Base-by-base conservation (phyloP, 1,140 invertebrate species). In the silkworm (Bombyx mori) region DNA sequence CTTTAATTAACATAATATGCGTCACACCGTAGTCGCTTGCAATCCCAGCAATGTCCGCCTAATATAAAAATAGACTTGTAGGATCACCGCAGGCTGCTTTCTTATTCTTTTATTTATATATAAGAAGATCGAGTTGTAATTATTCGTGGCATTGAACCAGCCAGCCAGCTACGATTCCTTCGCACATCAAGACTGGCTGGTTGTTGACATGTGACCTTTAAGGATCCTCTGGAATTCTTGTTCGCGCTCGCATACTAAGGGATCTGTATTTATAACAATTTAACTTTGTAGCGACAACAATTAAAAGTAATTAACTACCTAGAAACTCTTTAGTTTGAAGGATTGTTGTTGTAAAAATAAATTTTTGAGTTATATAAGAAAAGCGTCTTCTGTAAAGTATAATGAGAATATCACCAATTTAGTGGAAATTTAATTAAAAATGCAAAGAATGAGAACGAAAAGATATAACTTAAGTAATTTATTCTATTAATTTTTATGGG, bases 121-220 rank as follows among this genome's bases (percentile, higher is more conserved):
- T 58, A 60, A 66, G 61, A 69, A 66, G 64, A 55, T 56, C 56
- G 68, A 68, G 66, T 66, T 69, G 73, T 79, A 82, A 80, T 80
- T 80, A 82, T 77, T 69, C 58, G 72, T 69, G 71, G 65, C 75
- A 75, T 74, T 75, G 79, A 75, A 82, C 77, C 67, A 74, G 65
- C 53, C 50, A 57, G 49, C 57, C 61, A 66, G 63, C 61, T 61
- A 47, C 69, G 63, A 68, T 76, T 78, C 70, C 74, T 61, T 66
- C 71, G 64, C 52, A 67, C 22, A 66, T 64, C 70, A 73, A 73
- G 69, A 71, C 67, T 69, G 60, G 56, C 63, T 79, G 80, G 80
- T 77, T 81, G 61, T 80, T 80, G 73, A 83, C 80, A 58, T 69
- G 66, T 79, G 80, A 80, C 80, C 80, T 83, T 83, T 83, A 76